These are phyloP conservation scores for Diuraphis noxia DNA, from an alignment of 1,140 invertebrate species.

Conservation along the genomic window DNA sequence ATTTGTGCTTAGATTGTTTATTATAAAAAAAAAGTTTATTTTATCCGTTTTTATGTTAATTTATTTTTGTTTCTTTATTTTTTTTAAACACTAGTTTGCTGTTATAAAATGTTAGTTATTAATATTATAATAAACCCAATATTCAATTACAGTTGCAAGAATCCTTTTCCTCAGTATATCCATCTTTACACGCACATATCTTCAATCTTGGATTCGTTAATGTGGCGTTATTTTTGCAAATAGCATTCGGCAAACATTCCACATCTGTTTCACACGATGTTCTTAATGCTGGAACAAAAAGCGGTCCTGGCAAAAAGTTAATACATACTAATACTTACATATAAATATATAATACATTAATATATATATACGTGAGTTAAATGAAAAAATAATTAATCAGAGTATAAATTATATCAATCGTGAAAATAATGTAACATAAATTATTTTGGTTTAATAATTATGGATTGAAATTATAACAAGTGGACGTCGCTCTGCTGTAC, in stretches of 20 bases:
- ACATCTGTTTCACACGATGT: slow-evolving; percentile 52
- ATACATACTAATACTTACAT: background rate
- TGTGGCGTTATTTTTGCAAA: slow-evolving; percentile 46
- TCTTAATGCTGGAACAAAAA: slow-evolving; percentile 56
- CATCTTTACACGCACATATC: slow-evolving; percentile 53
- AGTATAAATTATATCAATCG: background rate
- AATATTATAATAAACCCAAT: background rate
- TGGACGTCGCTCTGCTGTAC: too few species aligned
- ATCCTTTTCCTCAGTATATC: slow-evolving; percentile 52
- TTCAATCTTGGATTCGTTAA: slow-evolving; percentile 17
- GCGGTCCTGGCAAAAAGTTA: slow-evolving; percentile 49
- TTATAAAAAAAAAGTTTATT: too few species aligned
- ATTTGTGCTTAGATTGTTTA: background rate
- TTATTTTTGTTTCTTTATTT: background rate
- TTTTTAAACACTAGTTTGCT: background rate
- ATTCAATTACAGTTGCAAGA: slow-evolving; percentile 53
- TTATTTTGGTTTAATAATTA: too few species aligned
- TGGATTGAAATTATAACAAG: too few species aligned
- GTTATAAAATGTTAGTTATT: background rate
- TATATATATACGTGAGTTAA: background rate
- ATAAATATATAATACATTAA: background rate
- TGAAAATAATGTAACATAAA: too few species aligned
- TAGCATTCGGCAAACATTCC: slow-evolving; percentile 54
- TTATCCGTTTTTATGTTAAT: background rate
- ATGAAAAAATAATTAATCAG: background rate